Conservation (phyloP, 2,888 invertebrate species). For the Drosophila conformis region DNA sequence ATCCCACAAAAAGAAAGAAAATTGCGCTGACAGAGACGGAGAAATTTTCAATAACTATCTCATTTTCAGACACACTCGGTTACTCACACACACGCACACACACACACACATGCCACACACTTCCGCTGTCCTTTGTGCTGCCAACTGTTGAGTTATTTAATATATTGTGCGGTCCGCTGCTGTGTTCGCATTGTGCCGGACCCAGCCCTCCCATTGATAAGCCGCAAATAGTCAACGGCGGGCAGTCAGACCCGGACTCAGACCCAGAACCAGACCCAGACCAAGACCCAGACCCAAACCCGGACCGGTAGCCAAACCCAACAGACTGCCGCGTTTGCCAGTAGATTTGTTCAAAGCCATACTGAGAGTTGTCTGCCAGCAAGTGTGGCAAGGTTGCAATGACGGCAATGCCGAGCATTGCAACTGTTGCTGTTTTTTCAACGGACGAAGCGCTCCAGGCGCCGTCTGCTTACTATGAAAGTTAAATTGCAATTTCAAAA, state of each 20-base stretch:
- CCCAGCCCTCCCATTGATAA: conserved; percentile 56
- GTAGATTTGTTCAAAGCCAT: conserved; percentile 55
- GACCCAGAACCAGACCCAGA: neutral
- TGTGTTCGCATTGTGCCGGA: conserved; percentile 23
- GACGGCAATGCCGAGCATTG: neutral
- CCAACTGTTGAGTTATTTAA: conserved; percentile 69
- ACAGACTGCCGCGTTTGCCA: conserved; percentile 47
- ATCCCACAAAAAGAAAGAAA: conserved; percentile 32
- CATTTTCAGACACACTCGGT: conserved; percentile 21
- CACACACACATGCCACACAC: conserved; percentile 8
- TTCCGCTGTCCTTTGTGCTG: conserved; percentile 46
- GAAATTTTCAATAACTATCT: conserved; percentile 63
- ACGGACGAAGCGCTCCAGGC: conserved; percentile 25
- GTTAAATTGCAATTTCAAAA: conserved; percentile 70
- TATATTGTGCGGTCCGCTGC: conserved; percentile 40
- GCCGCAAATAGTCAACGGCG: conserved; percentile 56
- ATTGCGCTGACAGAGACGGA: conserved; percentile 7
- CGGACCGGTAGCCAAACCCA: neutral
- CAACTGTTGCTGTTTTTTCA: conserved; percentile 15
- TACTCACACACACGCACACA: conserved; percentile 2
- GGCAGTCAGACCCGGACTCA: conserved; percentile 4
- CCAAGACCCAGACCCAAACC: neutral
- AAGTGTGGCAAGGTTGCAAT: conserved; percentile 12
- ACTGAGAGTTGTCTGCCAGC: conserved; percentile 6
- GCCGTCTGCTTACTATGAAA: conserved; percentile 60